These are phyloP conservation scores for Colius striatus DNA, from an alignment of 2,113 vertebrate species.

Conservation along the genomic window DNA sequence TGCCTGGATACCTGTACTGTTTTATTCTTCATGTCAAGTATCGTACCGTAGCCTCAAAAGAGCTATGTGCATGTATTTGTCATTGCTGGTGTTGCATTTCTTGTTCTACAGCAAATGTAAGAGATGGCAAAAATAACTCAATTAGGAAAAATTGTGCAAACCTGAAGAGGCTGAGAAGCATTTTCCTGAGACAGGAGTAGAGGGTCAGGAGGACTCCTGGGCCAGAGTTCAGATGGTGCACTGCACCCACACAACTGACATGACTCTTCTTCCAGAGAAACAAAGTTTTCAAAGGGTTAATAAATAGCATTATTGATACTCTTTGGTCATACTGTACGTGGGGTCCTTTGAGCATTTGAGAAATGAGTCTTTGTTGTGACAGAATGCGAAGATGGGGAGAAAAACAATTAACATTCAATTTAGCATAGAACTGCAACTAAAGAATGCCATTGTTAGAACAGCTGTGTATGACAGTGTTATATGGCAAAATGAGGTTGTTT, in stretches of 20 bases:
- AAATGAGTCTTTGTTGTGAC: background rate
- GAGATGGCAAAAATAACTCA: background rate
- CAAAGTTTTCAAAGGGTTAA: background rate
- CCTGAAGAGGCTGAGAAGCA: background rate
- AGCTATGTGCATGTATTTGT: background rate
- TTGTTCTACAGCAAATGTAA: background rate
- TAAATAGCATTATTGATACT: background rate
- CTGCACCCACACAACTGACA: background rate
- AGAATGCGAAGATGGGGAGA: background rate
- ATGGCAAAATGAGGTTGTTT: background rate
- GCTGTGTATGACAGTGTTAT: background rate
- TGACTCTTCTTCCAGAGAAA: too few species aligned
- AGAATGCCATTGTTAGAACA: background rate
- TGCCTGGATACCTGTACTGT: background rate
- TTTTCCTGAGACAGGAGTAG: background rate
- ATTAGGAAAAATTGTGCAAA: background rate
- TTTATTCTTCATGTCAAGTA: background rate
- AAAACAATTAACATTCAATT: background rate
- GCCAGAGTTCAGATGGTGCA: rapidly evolving
- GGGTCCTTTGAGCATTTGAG: background rate
- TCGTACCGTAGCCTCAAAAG: background rate
- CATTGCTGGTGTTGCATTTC: background rate
- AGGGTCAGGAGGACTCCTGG: background rate
- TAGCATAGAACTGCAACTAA: background rate
- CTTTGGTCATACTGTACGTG: background rate